Base-by-base conservation (phyloP, 1,140 invertebrate genomes). In the Spodoptera litura region DNA sequence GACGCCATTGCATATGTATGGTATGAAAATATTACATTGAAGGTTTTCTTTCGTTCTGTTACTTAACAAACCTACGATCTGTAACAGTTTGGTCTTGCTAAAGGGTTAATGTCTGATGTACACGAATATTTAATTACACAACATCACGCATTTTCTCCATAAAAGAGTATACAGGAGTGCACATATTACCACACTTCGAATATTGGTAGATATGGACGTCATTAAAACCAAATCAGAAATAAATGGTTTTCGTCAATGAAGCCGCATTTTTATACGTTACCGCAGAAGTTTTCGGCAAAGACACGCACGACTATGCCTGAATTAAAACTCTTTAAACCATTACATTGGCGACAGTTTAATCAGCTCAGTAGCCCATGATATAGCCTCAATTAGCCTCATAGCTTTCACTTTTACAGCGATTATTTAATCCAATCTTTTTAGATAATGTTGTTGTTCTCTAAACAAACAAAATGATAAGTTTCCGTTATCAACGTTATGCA, bases 401-500 rank as follows among this genome's bases (percentile, higher is more conserved):
- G 52, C 74, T 77, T 77, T 77, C 74, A 6, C 61, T 77, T 77
- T 68, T 25, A 75, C 38, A 31, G 13, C 15, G 62, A 56, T 56
- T 68, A 68, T 68, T 15, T 56, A 77, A 68, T 44, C 13, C 20
- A 49, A 38, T 62, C 38, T 75, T 75, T 31, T 25, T 52, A 10
- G 2, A 52, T 10, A 53, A 53, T 8, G 73, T 76, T 53, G 27
- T 15, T n/a, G n/a, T 76, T 52, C 62, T 62, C 51, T 49, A 51
- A 31, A 64, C 27, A 49, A 76, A 64, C 51, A 38, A 38, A 27
- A 68, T 62, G 27, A 56, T 62, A 66, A 38, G 10, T 77, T 78
- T 78, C 76, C 76, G 64, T 71, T 78, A 78, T 70, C 66, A 49
- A 13, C 56, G 52, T 78, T 71, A 77, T 77, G 74, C 35, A 68